Conservation (phyloP, 2,113 vertebrate genomes). For the Saguinus midas region DNA sequence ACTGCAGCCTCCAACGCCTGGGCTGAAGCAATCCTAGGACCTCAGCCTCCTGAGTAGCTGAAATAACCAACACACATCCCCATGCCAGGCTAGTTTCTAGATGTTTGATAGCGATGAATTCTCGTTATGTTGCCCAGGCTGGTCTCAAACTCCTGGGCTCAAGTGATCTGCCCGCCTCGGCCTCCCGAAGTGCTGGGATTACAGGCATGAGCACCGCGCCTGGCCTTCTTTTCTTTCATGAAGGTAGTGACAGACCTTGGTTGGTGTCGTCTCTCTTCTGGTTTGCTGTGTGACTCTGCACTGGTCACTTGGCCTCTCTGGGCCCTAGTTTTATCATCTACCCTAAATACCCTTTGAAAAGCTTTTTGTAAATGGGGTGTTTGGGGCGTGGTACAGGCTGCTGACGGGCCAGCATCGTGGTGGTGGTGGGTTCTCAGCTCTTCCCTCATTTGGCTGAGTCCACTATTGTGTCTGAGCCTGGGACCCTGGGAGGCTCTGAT, state of each 20-base stretch:
- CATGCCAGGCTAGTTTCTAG: too few relatives aligned
- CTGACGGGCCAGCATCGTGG: rapidly evolving
- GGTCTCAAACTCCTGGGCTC: too few relatives aligned
- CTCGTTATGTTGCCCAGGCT: too few relatives aligned
- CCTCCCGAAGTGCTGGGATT: too few relatives aligned
- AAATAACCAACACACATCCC: too few relatives aligned
- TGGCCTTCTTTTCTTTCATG: background rate
- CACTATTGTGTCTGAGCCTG: background rate
- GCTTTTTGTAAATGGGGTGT: background rate
- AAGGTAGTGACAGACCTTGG: background rate
- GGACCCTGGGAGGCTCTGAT: background rate
- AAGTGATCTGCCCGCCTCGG: too few relatives aligned
- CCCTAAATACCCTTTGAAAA: background rate
- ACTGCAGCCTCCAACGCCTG: too few relatives aligned
- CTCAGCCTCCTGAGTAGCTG: too few relatives aligned
- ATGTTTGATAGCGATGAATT: too few relatives aligned
- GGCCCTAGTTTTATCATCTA: background rate
- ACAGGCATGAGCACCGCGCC: too few relatives aligned
- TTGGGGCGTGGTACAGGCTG: background rate
- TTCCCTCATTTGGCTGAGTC: background rate
- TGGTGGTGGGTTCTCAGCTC: background rate
- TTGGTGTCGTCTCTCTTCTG: background rate
- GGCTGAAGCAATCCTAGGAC: too few relatives aligned
- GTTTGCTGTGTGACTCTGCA: background rate
- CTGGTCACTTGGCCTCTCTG: background rate